Percentiles rank a stretch among this genome's conserved stretches.
Evolutionary conservation across 2,113 vertebrate species (phyloP).

Genomic region (Serilophus lunatus): DNA sequence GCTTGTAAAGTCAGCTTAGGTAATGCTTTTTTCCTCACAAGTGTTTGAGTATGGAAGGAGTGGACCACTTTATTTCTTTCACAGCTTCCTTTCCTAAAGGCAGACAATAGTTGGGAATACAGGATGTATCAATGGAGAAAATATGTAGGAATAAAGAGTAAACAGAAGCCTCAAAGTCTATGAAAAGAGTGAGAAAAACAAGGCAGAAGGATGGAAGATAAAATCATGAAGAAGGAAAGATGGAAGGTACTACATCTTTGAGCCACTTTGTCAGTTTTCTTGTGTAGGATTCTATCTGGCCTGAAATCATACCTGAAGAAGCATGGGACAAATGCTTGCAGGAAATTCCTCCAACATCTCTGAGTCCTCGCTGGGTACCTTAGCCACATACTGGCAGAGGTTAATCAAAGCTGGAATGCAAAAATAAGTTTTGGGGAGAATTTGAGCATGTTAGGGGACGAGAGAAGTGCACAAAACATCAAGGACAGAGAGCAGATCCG

Average conservation of each 20-base stretch:
- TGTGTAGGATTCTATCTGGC: not conserved
- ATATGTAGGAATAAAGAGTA: not conserved
- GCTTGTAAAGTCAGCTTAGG: not conserved
- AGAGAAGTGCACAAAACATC: not conserved
- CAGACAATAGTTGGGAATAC: not conserved
- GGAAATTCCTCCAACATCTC: not conserved
- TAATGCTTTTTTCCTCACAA: not conserved
- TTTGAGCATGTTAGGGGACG: not conserved
- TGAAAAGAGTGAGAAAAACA: not conserved
- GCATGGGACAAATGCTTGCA: not conserved
- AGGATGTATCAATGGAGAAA: not conserved
- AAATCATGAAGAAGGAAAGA: not conserved
- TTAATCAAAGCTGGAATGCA: not conserved
- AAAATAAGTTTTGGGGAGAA: not conserved
- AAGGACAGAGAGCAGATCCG: not conserved
- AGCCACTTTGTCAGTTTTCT: not conserved
- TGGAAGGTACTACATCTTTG: not conserved
- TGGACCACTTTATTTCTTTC: not conserved
- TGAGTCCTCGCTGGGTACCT: not conserved
- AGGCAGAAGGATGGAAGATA: not conserved
- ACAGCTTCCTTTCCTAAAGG: too few species aligned
- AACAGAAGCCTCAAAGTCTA: not conserved
- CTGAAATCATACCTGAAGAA: not conserved
- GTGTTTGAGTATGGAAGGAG: not conserved
- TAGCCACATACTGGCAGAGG: not conserved